Evolutionary conservation across 2,888 invertebrate genomes (phyloP).

Genomic region (Caradrina kadenii): DNA sequence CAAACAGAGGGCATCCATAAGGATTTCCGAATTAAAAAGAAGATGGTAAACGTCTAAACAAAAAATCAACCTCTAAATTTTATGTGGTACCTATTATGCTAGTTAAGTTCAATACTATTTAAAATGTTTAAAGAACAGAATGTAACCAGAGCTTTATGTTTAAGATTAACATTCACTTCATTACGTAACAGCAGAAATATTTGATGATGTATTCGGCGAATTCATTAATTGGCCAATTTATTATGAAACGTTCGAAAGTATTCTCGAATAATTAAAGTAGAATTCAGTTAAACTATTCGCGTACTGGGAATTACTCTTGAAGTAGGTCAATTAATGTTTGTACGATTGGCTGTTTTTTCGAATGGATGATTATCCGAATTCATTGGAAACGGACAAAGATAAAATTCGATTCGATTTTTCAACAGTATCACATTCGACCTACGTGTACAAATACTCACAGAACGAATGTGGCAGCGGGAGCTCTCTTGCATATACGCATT

Average conservation of each 20-base stretch:
- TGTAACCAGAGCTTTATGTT: not conserved
- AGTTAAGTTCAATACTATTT: not conserved
- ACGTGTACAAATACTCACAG: constrained; percentile 3
- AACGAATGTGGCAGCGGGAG: not conserved
- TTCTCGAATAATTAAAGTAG: constrained; percentile 33
- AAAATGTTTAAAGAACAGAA: not conserved
- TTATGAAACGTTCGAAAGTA: constrained; percentile 21
- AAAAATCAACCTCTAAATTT: not conserved
- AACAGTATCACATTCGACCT: not conserved
- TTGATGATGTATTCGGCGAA: constrained; percentile 9
- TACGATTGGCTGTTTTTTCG: not conserved
- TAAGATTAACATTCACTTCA: not conserved
- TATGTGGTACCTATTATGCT: too few species aligned
- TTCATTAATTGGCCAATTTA: constrained; percentile 33
- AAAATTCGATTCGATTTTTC: constrained; percentile 23
- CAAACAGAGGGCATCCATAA: too few species aligned
- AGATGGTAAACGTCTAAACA: not conserved
- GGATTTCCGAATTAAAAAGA: too few species aligned
- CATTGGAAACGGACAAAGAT: constrained; percentile 5
- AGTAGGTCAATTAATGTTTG: constrained; percentile 28
- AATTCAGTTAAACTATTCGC: constrained; percentile 13
- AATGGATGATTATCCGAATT: constrained; percentile 15
- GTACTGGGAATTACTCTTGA: constrained; percentile 10
- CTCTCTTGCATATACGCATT: constrained; percentile 12
- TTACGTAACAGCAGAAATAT: constrained; percentile 9